phyloP scores from a whole-genome alignment of 2,797 vertebrate species.

The Enteromius afrohamiltoni region DNA sequence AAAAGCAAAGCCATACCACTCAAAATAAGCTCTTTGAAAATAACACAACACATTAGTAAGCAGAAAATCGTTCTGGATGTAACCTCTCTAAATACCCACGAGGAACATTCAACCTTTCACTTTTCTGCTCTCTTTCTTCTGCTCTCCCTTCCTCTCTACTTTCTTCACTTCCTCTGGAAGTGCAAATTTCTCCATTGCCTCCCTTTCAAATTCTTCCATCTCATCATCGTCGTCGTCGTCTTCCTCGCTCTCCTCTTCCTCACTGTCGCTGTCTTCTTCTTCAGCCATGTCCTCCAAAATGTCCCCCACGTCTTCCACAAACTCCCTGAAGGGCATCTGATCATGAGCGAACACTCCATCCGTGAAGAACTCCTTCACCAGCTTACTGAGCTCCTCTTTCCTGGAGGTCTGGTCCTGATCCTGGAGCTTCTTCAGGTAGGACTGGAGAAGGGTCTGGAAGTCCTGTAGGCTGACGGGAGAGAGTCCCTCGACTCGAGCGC shows the following conservation, averaged over 20 bases:
- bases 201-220: slow-evolving; percentile 76
- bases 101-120: slow-evolving; percentile 61
- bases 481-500: slow-evolving; percentile 81
- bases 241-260: slow-evolving; percentile 70
- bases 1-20: slow-evolving; percentile 7
- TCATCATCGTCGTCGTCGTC: slow-evolving; percentile 61
- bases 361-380: slow-evolving; percentile 77
- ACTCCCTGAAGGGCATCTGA: slow-evolving; percentile 84
- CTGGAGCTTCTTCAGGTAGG: slow-evolving; percentile 77
- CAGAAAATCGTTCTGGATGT: slow-evolving; percentile 1
- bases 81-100: neutral
- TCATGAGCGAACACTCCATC: slow-evolving; percentile 84
- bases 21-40: slow-evolving; percentile 7
- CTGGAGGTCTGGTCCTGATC: slow-evolving; percentile 61
- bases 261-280: slow-evolving; percentile 62
- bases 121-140: slow-evolving; percentile 67
- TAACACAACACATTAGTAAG: neutral
- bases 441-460: slow-evolving; percentile 74
- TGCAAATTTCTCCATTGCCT: slow-evolving; percentile 74
- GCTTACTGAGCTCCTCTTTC: slow-evolving; percentile 68
- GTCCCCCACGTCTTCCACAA: slow-evolving; percentile 86
- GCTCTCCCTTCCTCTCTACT: slow-evolving; percentile 63
- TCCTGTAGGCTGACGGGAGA: slow-evolving; percentile 73
- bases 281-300: slow-evolving; percentile 87
- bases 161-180: slow-evolving; percentile 56